Percentiles rank a stretch among this genome's conserved stretches.
Evolutionary conservation across 2,888 invertebrate genomes (phyloP).

Genomic region (Leptinotarsa juncta): DNA sequence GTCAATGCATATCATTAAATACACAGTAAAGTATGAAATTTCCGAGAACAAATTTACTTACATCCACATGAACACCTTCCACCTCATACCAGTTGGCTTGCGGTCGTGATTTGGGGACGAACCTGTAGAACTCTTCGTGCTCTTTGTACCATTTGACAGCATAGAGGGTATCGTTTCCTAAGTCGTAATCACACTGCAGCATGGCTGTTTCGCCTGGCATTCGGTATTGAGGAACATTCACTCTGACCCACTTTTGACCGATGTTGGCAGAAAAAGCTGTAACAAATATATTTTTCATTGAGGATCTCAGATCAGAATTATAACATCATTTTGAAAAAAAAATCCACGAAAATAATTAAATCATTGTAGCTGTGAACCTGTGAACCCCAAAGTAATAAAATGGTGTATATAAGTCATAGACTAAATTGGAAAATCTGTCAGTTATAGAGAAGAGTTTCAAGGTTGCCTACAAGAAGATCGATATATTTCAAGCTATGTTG

Average conservation of each 20-base stretch:
- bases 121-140: conserved; percentile 86
- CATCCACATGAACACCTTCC: conserved; percentile 77
- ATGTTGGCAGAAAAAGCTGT: conserved; percentile 26
- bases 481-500: too few species aligned
- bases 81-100: conserved; percentile 78
- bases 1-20: neutral
- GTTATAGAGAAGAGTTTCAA: too few species aligned
- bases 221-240: conserved; percentile 64
- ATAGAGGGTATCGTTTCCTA: conserved; percentile 74
- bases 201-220: conserved; percentile 64
- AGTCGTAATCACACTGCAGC: conserved; percentile 64
- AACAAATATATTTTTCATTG: neutral
- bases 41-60: conserved; percentile 66
- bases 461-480: too few species aligned
- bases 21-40: neutral
- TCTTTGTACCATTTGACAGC: conserved; percentile 89
- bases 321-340: too few species aligned
- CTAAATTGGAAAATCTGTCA: too few species aligned
- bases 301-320: too few species aligned
- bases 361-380: too few species aligned
- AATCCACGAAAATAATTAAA: too few species aligned
- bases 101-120: conserved; percentile 78
- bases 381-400: too few species aligned
- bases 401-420: too few species aligned
- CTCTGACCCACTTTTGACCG: conserved; percentile 62